phyloP scores from a whole-genome alignment of 2,797 vertebrate genomes.

The Peromyscus aztecus region DNA sequence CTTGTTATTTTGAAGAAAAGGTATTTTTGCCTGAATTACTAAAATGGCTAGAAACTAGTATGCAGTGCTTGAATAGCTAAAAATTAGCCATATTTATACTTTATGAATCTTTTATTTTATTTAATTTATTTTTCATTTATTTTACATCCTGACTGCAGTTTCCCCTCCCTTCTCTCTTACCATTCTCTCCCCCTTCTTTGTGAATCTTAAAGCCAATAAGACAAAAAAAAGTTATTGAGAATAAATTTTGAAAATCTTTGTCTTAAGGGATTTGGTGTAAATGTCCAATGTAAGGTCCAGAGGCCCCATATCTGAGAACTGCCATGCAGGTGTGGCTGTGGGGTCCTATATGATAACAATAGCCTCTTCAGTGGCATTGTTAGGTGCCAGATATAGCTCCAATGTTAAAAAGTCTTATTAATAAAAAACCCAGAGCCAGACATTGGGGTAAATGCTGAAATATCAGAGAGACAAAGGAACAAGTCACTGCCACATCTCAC shows the following conservation, averaged over 20 bases:
- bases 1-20: conserved; percentile 36
- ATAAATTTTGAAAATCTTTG: neutral
- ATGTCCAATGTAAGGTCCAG: neutral
- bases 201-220: conserved; percentile 33
- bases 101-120: conserved; percentile 31
- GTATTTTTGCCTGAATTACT: conserved; percentile 41
- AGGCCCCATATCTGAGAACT: neutral
- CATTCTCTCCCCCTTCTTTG: neutral
- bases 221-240: neutral
- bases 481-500: no score
- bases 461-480: no score
- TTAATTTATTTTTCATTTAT: neutral
- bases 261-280: neutral
- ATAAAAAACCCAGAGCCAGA: no score
- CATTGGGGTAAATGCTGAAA: no score
- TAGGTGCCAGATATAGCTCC: neutral
- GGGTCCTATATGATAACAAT: neutral
- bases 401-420: no score
- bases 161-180: neutral
- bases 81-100: conserved; percentile 8
- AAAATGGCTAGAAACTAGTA: conserved; percentile 30
- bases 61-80: conserved; percentile 9
- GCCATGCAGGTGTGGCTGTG: neutral
- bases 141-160: neutral
- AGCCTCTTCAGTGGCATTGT: neutral